Percentiles rank a stretch among this genome's conserved stretches.
These are phyloP conservation scores for Drosophila erecta DNA, from an alignment of 1,140 invertebrate genomes.

Conservation along the genomic window DNA sequence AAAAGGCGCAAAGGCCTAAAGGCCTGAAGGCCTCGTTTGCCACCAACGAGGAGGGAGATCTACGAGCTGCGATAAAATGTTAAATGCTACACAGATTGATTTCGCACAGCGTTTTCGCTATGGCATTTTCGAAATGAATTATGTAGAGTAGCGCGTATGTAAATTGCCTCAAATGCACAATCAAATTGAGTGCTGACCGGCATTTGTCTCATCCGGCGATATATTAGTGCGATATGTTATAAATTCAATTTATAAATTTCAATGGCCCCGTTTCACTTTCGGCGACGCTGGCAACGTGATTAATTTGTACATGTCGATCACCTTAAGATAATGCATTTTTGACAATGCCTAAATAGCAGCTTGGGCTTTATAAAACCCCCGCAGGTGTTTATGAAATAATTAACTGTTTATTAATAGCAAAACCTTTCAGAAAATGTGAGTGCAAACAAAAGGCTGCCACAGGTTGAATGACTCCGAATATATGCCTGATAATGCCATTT, in stretches of 20 bases:
- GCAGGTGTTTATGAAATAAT: constrained; percentile 17
- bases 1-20: constrained; percentile 64
- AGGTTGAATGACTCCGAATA: constrained; percentile 11
- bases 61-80: constrained; percentile 54
- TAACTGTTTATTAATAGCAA: constrained; percentile 20
- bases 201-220: constrained; percentile 34
- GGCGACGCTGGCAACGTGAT: constrained; percentile 10
- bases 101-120: constrained; percentile 43
- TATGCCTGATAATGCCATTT: neutral
- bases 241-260: constrained; percentile 28
- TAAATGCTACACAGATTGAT: constrained; percentile 79
- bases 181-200: constrained; percentile 44
- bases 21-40: constrained; percentile 64
- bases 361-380: neutral
- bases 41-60: constrained; percentile 11
- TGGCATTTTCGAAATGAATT: constrained; percentile 57
- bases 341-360: neutral
- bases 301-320: constrained; percentile 12
- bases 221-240: constrained; percentile 35
- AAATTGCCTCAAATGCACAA: constrained; percentile 54
- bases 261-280: constrained; percentile 7
- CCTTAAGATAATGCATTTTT: neutral
- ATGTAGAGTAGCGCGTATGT: constrained; percentile 50
- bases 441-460: neutral
- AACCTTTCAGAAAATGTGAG: neutral